Percentiles rank a stretch among this genome's conserved stretches.
Conservation (phyloP, 2,888 invertebrate species). For the Pyrgus malvae region DNA sequence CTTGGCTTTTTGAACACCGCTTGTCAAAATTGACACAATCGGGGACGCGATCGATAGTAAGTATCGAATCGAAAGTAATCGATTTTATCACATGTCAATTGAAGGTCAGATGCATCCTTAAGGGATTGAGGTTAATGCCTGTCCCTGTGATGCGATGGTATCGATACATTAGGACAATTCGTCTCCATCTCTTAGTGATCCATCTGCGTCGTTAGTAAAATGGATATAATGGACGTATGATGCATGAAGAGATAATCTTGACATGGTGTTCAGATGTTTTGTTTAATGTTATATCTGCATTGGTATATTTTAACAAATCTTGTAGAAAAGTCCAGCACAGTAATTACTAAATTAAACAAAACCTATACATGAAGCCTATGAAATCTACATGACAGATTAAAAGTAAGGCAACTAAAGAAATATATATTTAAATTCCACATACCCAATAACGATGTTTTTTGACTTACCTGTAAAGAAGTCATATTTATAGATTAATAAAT, state of each 20-base stretch:
- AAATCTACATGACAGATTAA: too few relatives aligned
- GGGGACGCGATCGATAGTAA: conserved; percentile 40
- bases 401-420: too few relatives aligned
- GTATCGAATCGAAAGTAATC: conserved; percentile 50
- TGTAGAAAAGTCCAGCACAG: too few relatives aligned
- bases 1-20: conserved; percentile 42
- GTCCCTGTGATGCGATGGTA: conserved; percentile 49
- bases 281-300: neutral
- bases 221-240: conserved; percentile 19
- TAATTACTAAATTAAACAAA: too few relatives aligned
- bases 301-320: too few relatives aligned
- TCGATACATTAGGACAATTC: conserved; percentile 58
- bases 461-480: too few relatives aligned
- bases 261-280: neutral
- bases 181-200: conserved; percentile 45
- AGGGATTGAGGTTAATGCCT: conserved; percentile 68
- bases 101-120: conserved; percentile 64
- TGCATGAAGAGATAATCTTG: neutral
- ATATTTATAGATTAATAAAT: too few relatives aligned
- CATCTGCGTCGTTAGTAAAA: conserved; percentile 44
- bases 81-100: conserved; percentile 54
- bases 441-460: too few relatives aligned
- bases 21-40: conserved; percentile 50
- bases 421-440: neutral
- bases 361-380: too few relatives aligned